Evolutionary conservation across 2,888 invertebrate species (phyloP).

Genomic region (Osmoderma eremita): DNA sequence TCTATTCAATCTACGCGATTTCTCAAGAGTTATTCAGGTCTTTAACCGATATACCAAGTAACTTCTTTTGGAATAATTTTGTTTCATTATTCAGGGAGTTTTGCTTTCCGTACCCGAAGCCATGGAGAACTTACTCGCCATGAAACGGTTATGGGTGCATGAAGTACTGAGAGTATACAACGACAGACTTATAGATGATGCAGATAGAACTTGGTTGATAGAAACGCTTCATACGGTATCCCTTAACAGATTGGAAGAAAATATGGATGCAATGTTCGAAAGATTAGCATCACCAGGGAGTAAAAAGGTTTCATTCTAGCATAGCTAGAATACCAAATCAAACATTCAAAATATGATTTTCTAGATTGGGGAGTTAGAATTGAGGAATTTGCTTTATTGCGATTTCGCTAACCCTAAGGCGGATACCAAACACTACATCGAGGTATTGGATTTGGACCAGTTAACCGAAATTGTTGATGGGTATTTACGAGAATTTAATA

Average conservation of each 20-base stretch:
- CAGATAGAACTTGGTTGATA: constrained; percentile 85
- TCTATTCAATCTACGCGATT: constrained; percentile 93
- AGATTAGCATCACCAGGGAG: constrained; percentile 67
- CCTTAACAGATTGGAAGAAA: constrained; percentile 69
- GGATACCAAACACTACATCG: constrained; percentile 87
- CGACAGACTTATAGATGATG: constrained; percentile 89
- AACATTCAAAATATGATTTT: constrained; percentile 49
- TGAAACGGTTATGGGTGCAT: constrained; percentile 95
- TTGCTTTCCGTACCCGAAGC: constrained; percentile 92
- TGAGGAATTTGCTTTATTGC: constrained; percentile 90
- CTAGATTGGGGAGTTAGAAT: constrained; percentile 81
- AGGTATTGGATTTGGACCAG: constrained; percentile 84
- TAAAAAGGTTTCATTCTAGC: constrained; percentile 44
- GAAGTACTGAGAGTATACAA: constrained; percentile 93
- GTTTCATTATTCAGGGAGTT: constrained; percentile 73
- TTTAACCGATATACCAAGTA: not conserved
- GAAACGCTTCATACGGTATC: constrained; percentile 74
- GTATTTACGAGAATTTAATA: constrained; percentile 90
- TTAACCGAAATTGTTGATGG: constrained; percentile 86
- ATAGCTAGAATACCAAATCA: not conserved
- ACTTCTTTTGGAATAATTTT: not conserved
- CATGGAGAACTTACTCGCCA: constrained; percentile 82
- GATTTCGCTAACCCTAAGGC: constrained; percentile 96
- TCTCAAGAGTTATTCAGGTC: constrained; percentile 89
- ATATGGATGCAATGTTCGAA: constrained; percentile 76